A percentile compares a stretch with the other conserved stretches of the same genome.
Evolutionary conservation across 2,888 invertebrate genomes (phyloP).

Genomic region (Metallyticus violacea): DNA sequence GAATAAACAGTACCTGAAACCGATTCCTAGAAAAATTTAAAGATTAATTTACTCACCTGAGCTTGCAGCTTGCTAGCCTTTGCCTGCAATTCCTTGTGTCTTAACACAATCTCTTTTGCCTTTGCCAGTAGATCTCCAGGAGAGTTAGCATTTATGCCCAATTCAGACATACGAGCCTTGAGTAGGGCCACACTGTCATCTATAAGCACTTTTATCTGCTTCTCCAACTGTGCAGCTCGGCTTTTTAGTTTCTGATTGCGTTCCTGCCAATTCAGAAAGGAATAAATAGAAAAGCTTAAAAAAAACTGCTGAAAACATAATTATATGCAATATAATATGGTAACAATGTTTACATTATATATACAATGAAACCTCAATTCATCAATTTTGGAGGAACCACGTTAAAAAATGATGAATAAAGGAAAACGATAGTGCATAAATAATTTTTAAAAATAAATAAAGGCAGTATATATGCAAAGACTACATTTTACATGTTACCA

Average conservation of each 20-base stretch:
- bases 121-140: conserved; percentile 81
- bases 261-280: conserved; percentile 52
- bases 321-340: too few relatives aligned
- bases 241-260: conserved; percentile 78
- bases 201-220: conserved; percentile 87
- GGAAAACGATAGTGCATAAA: too few relatives aligned
- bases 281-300: conserved; percentile 25
- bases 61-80: conserved; percentile 83
- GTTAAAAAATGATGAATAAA: too few relatives aligned
- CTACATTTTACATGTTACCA: too few relatives aligned
- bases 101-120: conserved; percentile 87
- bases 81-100: conserved; percentile 88
- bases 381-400: too few relatives aligned
- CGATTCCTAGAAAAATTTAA: too few relatives aligned
- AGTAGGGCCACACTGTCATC: conserved; percentile 87
- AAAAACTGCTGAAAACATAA: too few relatives aligned
- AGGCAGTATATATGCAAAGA: too few relatives aligned
- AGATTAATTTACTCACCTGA: conserved; percentile 66
- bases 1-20: too few relatives aligned
- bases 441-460: too few relatives aligned
- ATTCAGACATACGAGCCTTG: conserved; percentile 85
- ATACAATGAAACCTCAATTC: too few relatives aligned
- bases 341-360: too few relatives aligned
- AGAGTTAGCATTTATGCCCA: conserved; percentile 84
- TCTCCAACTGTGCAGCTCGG: conserved; percentile 85